phyloP scores from a whole-genome alignment of 1,140 invertebrate species.

The Teleogryllus occipitalis region DNA sequence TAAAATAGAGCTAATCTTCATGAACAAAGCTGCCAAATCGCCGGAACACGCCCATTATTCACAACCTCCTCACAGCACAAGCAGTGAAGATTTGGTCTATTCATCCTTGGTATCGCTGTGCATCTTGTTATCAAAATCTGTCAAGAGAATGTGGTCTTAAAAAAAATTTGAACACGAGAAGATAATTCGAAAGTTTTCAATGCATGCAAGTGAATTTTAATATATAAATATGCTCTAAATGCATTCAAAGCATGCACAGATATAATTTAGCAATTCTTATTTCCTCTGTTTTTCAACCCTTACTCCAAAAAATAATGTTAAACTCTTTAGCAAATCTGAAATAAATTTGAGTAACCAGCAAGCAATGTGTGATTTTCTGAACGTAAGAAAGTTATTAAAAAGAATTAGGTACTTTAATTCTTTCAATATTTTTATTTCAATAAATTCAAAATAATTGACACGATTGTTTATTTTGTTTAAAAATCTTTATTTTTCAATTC shows the following conservation, averaged over 20 bases:
- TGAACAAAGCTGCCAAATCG: constrained; percentile 20
- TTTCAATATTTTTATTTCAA: background rate
- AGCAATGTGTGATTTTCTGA: too few relatives aligned
- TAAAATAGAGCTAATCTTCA: constrained; percentile 23
- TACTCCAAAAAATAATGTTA: too few relatives aligned
- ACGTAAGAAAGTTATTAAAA: too few relatives aligned
- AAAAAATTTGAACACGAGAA: background rate
- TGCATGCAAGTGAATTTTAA: too few relatives aligned
- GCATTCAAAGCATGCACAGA: too few relatives aligned
- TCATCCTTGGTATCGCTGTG: constrained; percentile 22
- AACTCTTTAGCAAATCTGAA: too few relatives aligned
- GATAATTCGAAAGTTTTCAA: too few relatives aligned
- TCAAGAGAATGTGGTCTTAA: background rate
- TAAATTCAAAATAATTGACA: background rate
- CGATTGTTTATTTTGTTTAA: background rate
- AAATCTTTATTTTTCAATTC: background rate
- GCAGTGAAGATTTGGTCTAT: constrained; percentile 14
- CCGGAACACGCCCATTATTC: constrained; percentile 18
- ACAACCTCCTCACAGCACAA: constrained; percentile 19
- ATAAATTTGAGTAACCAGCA: too few relatives aligned
- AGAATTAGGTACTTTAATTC: background rate
- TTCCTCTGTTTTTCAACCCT: too few relatives aligned
- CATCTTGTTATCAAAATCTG: constrained; percentile 23
- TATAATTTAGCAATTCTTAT: too few relatives aligned
- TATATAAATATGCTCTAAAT: too few relatives aligned